Conservation (phyloP, 2,113 vertebrate genomes). For the Salvelinus fontinalis region DNA sequence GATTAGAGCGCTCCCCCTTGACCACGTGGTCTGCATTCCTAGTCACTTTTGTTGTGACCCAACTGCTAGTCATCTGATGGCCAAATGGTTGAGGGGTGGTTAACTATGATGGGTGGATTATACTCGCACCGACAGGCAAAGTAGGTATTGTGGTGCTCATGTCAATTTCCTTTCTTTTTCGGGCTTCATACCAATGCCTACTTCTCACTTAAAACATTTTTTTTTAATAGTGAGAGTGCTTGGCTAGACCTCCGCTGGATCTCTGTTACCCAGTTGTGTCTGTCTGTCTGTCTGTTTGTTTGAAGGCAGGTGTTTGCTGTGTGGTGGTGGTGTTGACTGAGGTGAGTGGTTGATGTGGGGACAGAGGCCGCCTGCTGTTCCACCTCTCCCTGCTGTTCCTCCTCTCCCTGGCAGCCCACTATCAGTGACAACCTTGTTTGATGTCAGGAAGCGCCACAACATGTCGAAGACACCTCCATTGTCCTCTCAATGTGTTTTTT, state of each 20-base stretch:
- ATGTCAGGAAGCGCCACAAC: constrained; percentile 3
- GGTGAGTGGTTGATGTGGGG: not conserved
- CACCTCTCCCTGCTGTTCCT: not conserved
- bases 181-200: no score
- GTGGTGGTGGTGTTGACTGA: not conserved
- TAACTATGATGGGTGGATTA: no score
- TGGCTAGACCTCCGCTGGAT: not conserved
- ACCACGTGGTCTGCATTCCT: no score
- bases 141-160: no score
- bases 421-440: constrained; percentile 5
- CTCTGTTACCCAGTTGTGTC: not conserved
- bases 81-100: no score
- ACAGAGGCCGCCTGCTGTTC: not conserved
- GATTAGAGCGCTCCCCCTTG: no score
- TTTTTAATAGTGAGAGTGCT: no score
- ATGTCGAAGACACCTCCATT: not conserved
- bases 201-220: no score
- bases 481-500: constrained; percentile 12
- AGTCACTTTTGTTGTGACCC: no score
- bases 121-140: no score
- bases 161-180: no score
- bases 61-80: no score
- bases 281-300: not conserved
- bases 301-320: not conserved
- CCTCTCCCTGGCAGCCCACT: not conserved